Evolutionary conservation across 2,113 vertebrate species (phyloP).

Genomic region (Tetrax tetrax): DNA sequence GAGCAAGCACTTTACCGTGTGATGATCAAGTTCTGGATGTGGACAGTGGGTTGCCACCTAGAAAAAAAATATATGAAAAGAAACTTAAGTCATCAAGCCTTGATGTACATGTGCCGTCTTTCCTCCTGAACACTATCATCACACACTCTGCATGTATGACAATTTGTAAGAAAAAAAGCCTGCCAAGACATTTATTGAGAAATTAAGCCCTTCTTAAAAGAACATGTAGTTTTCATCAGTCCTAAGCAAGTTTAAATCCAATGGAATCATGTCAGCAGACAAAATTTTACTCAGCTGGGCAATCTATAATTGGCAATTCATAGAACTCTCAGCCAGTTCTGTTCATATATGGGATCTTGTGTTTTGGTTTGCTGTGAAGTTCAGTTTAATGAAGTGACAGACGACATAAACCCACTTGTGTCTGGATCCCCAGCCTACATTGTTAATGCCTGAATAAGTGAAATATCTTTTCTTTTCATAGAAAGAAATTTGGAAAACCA

Average conservation of each 20-base stretch:
- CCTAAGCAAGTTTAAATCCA: neutral
- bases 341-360: neutral
- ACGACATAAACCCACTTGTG: neutral
- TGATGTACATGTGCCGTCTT: neutral
- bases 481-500: neutral
- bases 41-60: neutral
- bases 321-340: neutral
- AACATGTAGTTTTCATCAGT: neutral
- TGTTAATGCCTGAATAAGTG: neutral
- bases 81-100: neutral
- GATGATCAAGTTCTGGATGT: neutral
- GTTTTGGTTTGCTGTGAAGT: neutral
- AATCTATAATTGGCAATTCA: neutral
- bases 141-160: neutral
- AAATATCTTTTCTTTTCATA: conserved; percentile 26
- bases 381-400: neutral
- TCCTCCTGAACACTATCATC: neutral
- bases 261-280: neutral
- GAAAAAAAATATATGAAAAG: neutral
- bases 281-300: neutral
- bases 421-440: neutral
- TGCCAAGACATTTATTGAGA: neutral
- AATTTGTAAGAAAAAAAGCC: neutral
- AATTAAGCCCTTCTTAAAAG: neutral
- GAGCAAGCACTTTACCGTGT: neutral